Evolutionary conservation across 2,797 vertebrate species (phyloP), one percentile per base, ranked within the genome.

Genomic region (Rallus crepitans): DNA sequence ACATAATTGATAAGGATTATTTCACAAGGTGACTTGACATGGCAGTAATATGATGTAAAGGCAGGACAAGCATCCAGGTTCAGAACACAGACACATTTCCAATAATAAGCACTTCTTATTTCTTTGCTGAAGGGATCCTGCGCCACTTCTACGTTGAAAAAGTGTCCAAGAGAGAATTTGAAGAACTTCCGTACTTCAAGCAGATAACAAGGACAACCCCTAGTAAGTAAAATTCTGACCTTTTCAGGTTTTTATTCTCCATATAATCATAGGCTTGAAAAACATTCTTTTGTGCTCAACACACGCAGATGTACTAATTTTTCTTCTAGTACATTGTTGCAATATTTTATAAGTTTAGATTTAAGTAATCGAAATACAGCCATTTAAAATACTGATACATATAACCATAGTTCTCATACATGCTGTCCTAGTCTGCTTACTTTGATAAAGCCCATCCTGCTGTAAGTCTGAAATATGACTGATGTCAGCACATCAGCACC

Each of bases 141-240:
- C 97, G 85, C 82, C 98, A 97, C 69, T 97, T 98, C 90, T 97
- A 98, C 47, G 97, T 97, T 91, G 98, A 98, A 95, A 98, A 98
- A 96, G 90, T 98, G 63, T 97, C 98, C 87, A 97, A 97, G 82
- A 98, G 93, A 82, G 98, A 98, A 95, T 98, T 98, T 96, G 97
- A 98, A 81, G 98, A 98, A 73, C 97, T 98, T 86, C 97, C 97
- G 87, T 97, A 98, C 90, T 98, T 98, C 97, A 98, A 98, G 91
- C 70, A 98, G 94, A 97, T 98, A 92, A 98, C 98, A 94, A 97
- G 97, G 73, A 98, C 98, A 64, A 98, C 98, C 14, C 83, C 97
- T 89, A 98, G 98, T 98, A 98, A 98, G 98, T 98, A 91, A 72
- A 75, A 88, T 48, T 79, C 55, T 65, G 37, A 79, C 30, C 40